These are phyloP conservation scores for Sorex fumeus DNA, from an alignment of 2,113 vertebrate genomes.

Conservation along the genomic window DNA sequence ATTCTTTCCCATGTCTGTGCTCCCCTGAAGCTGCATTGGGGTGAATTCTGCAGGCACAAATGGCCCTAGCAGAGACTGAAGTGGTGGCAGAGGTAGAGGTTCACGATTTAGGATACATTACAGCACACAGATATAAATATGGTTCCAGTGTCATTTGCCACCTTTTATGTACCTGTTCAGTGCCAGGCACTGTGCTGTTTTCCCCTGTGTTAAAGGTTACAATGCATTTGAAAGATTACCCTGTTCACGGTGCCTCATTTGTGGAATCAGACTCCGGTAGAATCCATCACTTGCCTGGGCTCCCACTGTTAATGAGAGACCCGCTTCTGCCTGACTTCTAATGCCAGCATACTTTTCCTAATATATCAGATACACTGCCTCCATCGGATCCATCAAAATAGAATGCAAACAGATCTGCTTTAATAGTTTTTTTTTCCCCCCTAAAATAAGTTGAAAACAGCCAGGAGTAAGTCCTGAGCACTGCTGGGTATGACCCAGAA, in stretches of 20 bases:
- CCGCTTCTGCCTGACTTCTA: conserved; percentile 31
- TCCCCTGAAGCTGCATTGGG: background rate
- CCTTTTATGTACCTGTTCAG: conserved; percentile 23
- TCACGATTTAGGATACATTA: background rate
- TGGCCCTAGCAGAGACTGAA: background rate
- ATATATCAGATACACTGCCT: background rate
- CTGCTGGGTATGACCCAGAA: background rate
- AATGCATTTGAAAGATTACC: background rate
- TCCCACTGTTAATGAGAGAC: background rate
- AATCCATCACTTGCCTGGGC: background rate
- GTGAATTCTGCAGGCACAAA: background rate
- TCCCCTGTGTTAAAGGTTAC: background rate
- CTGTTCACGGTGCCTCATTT: background rate
- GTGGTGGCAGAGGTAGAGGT: background rate
- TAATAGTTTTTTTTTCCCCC: background rate
- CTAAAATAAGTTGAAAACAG: conserved; percentile 1
- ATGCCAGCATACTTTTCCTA: background rate
- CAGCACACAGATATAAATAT: background rate
- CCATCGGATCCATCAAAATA: background rate
- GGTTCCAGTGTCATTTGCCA: background rate
- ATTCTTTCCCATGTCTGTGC: conserved; percentile 1
- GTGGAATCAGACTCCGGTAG: conserved; percentile 2
- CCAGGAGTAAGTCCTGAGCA: background rate
- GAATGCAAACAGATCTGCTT: conserved; percentile 7
- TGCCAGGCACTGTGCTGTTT: conserved; percentile 1